Base-by-base conservation (phyloP, 2,113 vertebrate species). In the Nyctereutes procyonoides region DNA sequence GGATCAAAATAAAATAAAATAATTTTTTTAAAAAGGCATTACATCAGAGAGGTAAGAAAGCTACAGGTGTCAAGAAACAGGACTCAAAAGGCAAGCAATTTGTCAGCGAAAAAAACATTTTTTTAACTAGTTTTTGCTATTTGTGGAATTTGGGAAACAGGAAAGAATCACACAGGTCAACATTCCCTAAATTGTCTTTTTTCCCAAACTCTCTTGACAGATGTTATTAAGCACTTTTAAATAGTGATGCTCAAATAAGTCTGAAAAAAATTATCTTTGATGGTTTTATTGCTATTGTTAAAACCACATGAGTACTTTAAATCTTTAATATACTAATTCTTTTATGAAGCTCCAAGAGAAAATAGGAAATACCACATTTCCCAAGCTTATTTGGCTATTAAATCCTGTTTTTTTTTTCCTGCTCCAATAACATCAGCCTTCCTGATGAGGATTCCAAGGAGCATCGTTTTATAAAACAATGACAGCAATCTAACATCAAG, bases 321-420 rank as follows among this genome's bases (percentile, higher is more conserved):
- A 13, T 24, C 32, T 86, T 77, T 73, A 95, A 80, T 22, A 51
- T 60, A 26, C 12, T 38, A 48, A 88, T 32, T 63, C 7, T 53
- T 26, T 92, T 24, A 93, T 22, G 58, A 87, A 63, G 16, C 3
- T 26, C 74, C 60, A 43, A 53, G 74, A 93, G 9, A 73, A 96
- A 87, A 71, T 15, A 19, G 48, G 82, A 20, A 71, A 90, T 22
- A 67, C 0, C 73, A 32, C 16, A 51, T 53, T 88, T 88, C 55
- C 38, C 84, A 86, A 85, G 51, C 11, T 74, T 90, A 92, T 26
- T 32, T 94, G 65, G 12, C 71, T 65, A 74, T 62, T 87, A 81
- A 76, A 69, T 55, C 19, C 20, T 17, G 83, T 62, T 84, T 88
- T 67, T 60, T 20, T 97, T 95, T 22, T 96, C 93, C n/a, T 82